Evolutionary conservation across 2,797 vertebrate species (phyloP), one percentile per base, ranked within the genome.

Genomic region (Limosa lapponica): DNA sequence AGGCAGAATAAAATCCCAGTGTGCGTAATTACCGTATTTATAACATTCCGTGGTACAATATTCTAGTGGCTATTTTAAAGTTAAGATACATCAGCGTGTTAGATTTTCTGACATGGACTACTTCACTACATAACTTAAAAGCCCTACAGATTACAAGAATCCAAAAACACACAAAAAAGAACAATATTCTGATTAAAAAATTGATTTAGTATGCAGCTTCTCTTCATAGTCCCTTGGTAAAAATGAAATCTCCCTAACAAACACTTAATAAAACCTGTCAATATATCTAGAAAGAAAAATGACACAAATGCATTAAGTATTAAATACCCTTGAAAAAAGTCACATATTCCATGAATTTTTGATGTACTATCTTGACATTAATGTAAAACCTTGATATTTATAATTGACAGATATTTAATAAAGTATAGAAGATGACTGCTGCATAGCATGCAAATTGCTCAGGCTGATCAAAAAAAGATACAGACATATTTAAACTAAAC

Each of bases 371-470:
- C 98, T 98, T 98, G 98, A 98, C 98, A 98, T 98, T 98, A 98
- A 98, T 98, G 98, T 98, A 98, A 98, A 98, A 98, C 98, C 98
- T 98, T 98, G 98, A 98, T 98, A 98, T 98, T 98, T 98, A 98
- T 98, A 99, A 99, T 98, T 98, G 98, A 98, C 98, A 98, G 98
- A 98, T 98, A 98, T 98, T 98, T 98, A 99, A 99, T 98, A 98
- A 99, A 98, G 97, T 97, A 97, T 93, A 97, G 97, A 98, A 97
- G 97, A 98, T 96, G 97, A 96, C 94, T 95, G 97, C 97, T 91
- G 89, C 73, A 90, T 52, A 83, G 98, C 97, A 97, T 97, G 97
- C 97, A 97, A 97, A 98, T 97, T 96, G 89, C 90, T 94, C 79
- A 67, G 97, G 95, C 70, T 93, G 97, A 95, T 97, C 95, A 96